phyloP scores from a whole-genome alignment of 2,888 invertebrate genomes.

The Chloromyia formosa region DNA sequence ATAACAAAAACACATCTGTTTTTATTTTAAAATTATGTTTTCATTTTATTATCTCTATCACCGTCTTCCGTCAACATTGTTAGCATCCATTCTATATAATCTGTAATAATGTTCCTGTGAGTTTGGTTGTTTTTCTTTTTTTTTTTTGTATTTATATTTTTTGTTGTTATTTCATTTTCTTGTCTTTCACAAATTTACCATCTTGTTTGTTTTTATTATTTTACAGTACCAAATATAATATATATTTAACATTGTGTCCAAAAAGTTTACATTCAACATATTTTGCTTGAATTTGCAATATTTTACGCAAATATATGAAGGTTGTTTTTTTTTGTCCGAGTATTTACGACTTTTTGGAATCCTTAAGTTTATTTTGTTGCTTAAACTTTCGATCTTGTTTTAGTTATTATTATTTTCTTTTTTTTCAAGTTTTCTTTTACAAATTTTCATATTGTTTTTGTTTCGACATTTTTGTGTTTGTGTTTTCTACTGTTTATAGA shows the following conservation, averaged over 20 bases:
- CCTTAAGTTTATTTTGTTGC: not conserved
- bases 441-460: not conserved
- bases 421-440: not conserved
- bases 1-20: too few relatives aligned
- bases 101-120: too few relatives aligned
- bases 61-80: too few relatives aligned
- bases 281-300: not conserved
- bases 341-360: not conserved
- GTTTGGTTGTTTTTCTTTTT: too few relatives aligned
- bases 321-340: not conserved
- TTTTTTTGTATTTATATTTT: too few relatives aligned
- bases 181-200: not conserved
- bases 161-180: not conserved
- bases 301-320: too few relatives aligned
- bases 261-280: not conserved
- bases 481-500: slow-evolving; percentile 1
- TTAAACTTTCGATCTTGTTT: not conserved
- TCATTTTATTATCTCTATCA: too few relatives aligned
- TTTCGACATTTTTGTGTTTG: not conserved
- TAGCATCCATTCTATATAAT: too few relatives aligned
- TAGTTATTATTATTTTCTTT: not conserved
- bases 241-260: slow-evolving; percentile 27
- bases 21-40: too few relatives aligned
- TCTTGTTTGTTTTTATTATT: not conserved
- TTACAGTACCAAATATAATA: slow-evolving; percentile 37